phyloP scores from a whole-genome alignment of 2,113 vertebrate genomes.

The Nycticebus coucang region DNA sequence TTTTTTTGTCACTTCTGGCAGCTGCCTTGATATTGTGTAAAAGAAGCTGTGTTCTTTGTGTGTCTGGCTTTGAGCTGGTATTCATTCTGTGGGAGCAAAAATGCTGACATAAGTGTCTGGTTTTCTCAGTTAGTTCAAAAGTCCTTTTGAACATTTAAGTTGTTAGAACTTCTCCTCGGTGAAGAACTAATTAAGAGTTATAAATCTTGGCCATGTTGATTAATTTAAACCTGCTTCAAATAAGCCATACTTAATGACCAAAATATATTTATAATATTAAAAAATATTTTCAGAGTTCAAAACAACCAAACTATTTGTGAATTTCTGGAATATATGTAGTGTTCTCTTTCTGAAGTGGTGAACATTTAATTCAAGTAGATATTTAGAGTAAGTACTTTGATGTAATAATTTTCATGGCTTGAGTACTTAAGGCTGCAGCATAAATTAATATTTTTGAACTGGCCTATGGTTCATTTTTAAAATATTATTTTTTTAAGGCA shows the following conservation, averaged over 20 bases:
- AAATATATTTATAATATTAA: background rate
- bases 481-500: background rate
- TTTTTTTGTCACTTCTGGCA: constrained; percentile 10
- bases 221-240: background rate
- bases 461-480: background rate
- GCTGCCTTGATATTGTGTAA: background rate
- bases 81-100: constrained; percentile 12
- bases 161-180: background rate
- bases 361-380: background rate
- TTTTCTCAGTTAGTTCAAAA: constrained; percentile 25
- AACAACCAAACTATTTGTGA: background rate
- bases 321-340: background rate
- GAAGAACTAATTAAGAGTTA: background rate
- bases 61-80: background rate
- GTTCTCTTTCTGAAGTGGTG: background rate
- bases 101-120: constrained; percentile 19
- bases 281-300: background rate
- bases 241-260: background rate
- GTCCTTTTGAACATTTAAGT: background rate
- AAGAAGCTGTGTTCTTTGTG: constrained; percentile 19
- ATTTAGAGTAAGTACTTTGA: background rate
- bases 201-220: background rate
- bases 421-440: background rate
- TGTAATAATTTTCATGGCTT: background rate
- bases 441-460: background rate